A percentile compares a stretch with the other conserved stretches of the same genome.
phyloP scores from a whole-genome alignment of 92 coral and sea anemone genomes.

The Isaurus tuberculatus region DNA sequence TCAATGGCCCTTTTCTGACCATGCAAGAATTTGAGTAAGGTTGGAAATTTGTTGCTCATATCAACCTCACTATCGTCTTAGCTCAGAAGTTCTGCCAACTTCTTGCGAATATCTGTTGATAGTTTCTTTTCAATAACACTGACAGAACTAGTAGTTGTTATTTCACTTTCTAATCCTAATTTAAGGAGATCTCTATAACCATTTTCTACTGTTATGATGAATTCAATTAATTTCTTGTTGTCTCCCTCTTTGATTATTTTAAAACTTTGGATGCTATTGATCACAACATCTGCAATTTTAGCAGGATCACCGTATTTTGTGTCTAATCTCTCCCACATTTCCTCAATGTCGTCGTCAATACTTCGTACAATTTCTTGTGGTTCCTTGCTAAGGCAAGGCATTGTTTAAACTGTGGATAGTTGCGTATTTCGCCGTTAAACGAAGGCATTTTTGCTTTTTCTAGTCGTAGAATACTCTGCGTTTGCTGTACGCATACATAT shows the following conservation, averaged over 20 bases:
- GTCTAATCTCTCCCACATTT: slow-evolving; percentile 61
- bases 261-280: slow-evolving; percentile 46
- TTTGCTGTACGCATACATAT: slow-evolving; percentile 5
- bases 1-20: slow-evolving; percentile 56
- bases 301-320: slow-evolving; percentile 67
- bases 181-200: slow-evolving; percentile 65
- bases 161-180: slow-evolving; percentile 67
- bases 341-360: slow-evolving; percentile 63
- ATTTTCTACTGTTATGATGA: slow-evolving; percentile 56
- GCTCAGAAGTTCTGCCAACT: slow-evolving; percentile 69
- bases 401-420: no score
- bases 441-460: slow-evolving; percentile 60
- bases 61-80: slow-evolving; percentile 54
- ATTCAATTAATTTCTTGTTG: slow-evolving; percentile 54
- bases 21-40: slow-evolving; percentile 66
- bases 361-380: slow-evolving; percentile 55
- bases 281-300: slow-evolving; percentile 60
- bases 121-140: slow-evolving; percentile 69
- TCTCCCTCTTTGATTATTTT: slow-evolving; percentile 55
- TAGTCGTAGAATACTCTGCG: slow-evolving; percentile 31
- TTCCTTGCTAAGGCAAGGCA: slow-evolving; percentile 67
- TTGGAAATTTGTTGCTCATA: slow-evolving; percentile 65
- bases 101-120: slow-evolving; percentile 55
- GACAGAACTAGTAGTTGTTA: slow-evolving; percentile 73
- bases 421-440: slow-evolving; percentile 65